These are phyloP conservation scores for Hypotaenidia philippensis DNA, from an alignment of 2,797 vertebrate species.

Conservation along the genomic window DNA sequence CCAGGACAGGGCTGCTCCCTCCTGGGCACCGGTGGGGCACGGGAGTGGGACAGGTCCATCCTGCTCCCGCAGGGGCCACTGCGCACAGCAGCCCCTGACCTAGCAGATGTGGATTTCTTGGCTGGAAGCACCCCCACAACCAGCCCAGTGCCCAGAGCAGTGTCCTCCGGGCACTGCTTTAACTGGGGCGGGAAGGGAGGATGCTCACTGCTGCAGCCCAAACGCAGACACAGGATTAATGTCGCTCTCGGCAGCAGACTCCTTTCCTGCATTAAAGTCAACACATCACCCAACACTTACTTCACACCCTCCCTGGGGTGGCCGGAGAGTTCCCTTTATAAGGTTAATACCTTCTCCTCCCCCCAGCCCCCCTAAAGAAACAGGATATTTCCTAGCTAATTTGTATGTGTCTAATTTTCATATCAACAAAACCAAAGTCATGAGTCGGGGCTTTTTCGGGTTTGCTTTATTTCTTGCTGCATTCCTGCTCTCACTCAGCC, in stretches of 20 bases:
- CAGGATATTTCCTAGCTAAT: slow-evolving; percentile 68
- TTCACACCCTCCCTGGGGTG: slow-evolving; percentile 71
- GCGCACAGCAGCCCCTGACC: fast-evolving
- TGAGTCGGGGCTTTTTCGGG: not conserved
- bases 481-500: not conserved
- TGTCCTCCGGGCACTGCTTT: not conserved
- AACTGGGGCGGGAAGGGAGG: not conserved
- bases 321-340: slow-evolving; percentile 48
- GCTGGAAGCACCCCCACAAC: not conserved
- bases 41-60: not conserved
- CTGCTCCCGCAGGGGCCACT: fast-evolving
- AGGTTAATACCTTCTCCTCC: slow-evolving; percentile 43
- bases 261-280: slow-evolving; percentile 76
- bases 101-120: not conserved
- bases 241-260: slow-evolving; percentile 52
- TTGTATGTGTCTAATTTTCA: slow-evolving; percentile 61
- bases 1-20: fast-evolving
- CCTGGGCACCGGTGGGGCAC: fast-evolving
- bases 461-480: not conserved
- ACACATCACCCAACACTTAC: slow-evolving; percentile 72
- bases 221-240: slow-evolving; percentile 41
- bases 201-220: not conserved
- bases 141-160: not conserved
- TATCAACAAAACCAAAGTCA: slow-evolving; percentile 39
- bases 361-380: slow-evolving; percentile 8